Conservation (phyloP, 2,113 vertebrate species). For the Austrofundulus limnaeus region DNA sequence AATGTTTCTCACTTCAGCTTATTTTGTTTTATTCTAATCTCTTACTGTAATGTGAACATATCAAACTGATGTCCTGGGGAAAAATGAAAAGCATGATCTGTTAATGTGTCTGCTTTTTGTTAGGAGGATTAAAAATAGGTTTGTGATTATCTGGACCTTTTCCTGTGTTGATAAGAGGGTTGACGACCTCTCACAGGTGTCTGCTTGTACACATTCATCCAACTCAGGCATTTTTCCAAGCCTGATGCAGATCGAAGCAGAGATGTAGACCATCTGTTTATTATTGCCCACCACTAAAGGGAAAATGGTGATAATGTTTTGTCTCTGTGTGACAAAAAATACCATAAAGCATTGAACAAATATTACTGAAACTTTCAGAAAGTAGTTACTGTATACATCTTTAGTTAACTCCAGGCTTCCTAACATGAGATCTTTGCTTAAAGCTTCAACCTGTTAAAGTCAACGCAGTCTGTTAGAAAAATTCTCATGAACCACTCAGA, state of each 20-base stretch:
- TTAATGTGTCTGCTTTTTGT: slow-evolving; percentile 62
- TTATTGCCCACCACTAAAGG: not conserved
- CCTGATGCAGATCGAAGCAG: not conserved
- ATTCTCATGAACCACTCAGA: too few species aligned
- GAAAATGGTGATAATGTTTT: too few species aligned
- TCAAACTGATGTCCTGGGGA: slow-evolving; percentile 53
- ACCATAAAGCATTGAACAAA: too few species aligned
- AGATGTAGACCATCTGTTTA: slow-evolving; percentile 16
- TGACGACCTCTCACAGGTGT: slow-evolving; percentile 21
- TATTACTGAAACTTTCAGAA: too few species aligned
- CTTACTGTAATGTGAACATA: slow-evolving; percentile 45
- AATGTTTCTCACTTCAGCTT: slow-evolving; percentile 10
- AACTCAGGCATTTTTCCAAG: not conserved
- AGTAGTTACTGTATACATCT: too few species aligned
- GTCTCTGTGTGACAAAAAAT: too few species aligned
- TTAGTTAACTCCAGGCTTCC: too few species aligned
- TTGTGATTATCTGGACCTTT: slow-evolving; percentile 58
- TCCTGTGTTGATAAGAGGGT: slow-evolving; percentile 28
- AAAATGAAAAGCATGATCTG: slow-evolving; percentile 64
- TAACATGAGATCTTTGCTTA: too few species aligned
- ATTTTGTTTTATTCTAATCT: slow-evolving; percentile 9
- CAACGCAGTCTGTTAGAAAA: too few species aligned
- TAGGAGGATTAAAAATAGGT: slow-evolving; percentile 55
- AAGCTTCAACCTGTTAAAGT: too few species aligned
- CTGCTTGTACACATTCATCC: not conserved